These are phyloP conservation scores for Coregonus suidteri DNA, from an alignment of 2,797 vertebrate species.

Conservation along the genomic window DNA sequence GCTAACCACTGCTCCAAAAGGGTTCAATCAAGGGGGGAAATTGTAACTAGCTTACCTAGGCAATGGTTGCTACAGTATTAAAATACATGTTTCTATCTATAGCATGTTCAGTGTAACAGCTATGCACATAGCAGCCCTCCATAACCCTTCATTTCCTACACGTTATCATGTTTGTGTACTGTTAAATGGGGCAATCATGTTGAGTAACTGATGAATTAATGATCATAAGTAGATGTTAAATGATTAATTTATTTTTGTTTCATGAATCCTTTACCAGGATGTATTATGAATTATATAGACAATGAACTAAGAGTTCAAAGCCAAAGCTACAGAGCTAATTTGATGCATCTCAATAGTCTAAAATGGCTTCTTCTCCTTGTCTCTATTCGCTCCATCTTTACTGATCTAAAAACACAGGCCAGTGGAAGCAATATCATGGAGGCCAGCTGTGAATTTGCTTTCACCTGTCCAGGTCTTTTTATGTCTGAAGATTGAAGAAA, in stretches of 20 bases:
- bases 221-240: not conserved
- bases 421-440: not conserved
- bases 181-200: not conserved
- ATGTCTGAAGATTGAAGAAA: not conserved
- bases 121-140: not conserved
- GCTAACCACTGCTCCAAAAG: not conserved
- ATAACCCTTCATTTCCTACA: not conserved
- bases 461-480: not conserved
- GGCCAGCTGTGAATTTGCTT: not conserved
- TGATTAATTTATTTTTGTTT: not conserved
- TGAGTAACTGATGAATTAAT: not conserved
- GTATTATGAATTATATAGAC: not conserved
- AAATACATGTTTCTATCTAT: not conserved
- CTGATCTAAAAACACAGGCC: not conserved
- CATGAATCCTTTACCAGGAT: not conserved
- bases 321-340: not conserved
- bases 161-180: not conserved
- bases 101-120: not conserved
- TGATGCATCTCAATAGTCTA: not conserved
- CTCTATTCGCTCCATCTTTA: not conserved
- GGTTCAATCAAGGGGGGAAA: not conserved
- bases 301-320: not conserved
- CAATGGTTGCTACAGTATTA: not conserved
- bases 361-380: not conserved
- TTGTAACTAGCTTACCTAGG: not conserved